Evolutionary conservation across 1,140 invertebrate genomes (phyloP).

Genomic region (Drosophila lowei): DNA sequence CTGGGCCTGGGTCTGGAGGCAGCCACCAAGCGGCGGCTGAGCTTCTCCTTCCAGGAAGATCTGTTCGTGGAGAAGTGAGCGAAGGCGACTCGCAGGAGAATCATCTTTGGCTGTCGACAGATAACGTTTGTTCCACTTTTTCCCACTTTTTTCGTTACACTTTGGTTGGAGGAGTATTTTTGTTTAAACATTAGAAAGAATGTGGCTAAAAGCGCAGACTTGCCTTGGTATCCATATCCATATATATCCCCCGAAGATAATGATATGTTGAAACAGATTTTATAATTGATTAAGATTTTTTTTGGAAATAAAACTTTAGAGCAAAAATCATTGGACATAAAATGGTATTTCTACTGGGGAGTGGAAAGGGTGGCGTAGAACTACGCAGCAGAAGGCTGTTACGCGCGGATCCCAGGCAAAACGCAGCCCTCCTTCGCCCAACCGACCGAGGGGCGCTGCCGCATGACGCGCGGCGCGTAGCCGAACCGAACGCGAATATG

Average conservation of each 20-base stretch:
- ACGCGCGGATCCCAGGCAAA: too few species aligned
- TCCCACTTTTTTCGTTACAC: neutral
- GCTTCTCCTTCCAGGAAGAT: constrained; percentile 71
- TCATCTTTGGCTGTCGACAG: neutral
- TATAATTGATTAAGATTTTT: constrained; percentile 38
- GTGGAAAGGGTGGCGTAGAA: too few species aligned
- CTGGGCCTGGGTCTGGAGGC: constrained; percentile 23
- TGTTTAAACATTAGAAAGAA: constrained; percentile 27
- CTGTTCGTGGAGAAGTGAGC: constrained; percentile 46
- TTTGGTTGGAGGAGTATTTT: constrained; percentile 6
- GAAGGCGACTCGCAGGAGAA: too few species aligned
- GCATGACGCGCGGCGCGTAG: too few species aligned
- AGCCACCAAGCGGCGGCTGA: constrained; percentile 67
- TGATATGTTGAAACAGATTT: constrained; percentile 25
- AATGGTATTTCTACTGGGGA: too few species aligned
- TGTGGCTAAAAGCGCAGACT: constrained; percentile 49
- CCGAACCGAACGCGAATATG: too few species aligned
- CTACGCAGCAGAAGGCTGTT: too few species aligned
- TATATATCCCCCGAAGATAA: too few species aligned
- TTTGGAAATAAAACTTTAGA: constrained; percentile 30
- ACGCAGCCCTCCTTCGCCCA: too few species aligned
- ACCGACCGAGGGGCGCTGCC: too few species aligned
- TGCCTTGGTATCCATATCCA: constrained; percentile 31
- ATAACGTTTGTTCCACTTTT: neutral
- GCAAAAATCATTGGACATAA: neutral